phyloP scores from a whole-genome alignment of 2,888 invertebrate species.

The Calameuta pallipes region DNA sequence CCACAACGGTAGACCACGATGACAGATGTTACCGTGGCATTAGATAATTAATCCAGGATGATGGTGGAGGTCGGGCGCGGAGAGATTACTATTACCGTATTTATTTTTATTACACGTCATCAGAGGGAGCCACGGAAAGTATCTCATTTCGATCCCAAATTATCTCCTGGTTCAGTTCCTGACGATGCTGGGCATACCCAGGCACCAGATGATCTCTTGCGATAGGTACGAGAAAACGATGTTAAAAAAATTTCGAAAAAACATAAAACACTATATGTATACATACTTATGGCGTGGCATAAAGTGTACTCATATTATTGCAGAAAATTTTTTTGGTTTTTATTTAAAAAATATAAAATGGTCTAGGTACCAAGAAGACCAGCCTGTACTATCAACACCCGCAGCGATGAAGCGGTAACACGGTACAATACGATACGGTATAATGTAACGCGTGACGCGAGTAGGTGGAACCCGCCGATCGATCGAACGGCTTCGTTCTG shows the following conservation, averaged over 20 bases:
- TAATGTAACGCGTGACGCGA: background rate
- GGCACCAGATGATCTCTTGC: background rate
- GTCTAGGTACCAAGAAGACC: background rate
- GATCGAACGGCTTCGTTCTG: background rate
- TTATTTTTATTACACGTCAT: conserved; percentile 46
- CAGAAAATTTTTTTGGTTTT: background rate
- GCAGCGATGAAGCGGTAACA: background rate
- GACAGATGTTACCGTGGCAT: conserved; percentile 63
- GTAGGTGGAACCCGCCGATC: background rate
- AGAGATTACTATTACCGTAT: conserved; percentile 47
- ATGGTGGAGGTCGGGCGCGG: conserved; percentile 41
- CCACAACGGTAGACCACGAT: conserved; percentile 44
- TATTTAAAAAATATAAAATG: no score
- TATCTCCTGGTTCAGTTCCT: background rate
- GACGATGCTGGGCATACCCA: background rate
- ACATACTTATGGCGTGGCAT: background rate
- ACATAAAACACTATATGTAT: background rate
- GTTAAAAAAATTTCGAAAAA: background rate
- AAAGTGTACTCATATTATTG: background rate
- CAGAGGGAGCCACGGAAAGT: conserved; percentile 25
- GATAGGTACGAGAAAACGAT: background rate
- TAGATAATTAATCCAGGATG: conserved; percentile 62
- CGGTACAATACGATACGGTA: background rate
- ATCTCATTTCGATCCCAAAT: background rate
- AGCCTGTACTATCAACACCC: background rate